These are phyloP conservation scores for Ciconia nigra DNA, from an alignment of 2,797 vertebrate species.

Conservation along the genomic window DNA sequence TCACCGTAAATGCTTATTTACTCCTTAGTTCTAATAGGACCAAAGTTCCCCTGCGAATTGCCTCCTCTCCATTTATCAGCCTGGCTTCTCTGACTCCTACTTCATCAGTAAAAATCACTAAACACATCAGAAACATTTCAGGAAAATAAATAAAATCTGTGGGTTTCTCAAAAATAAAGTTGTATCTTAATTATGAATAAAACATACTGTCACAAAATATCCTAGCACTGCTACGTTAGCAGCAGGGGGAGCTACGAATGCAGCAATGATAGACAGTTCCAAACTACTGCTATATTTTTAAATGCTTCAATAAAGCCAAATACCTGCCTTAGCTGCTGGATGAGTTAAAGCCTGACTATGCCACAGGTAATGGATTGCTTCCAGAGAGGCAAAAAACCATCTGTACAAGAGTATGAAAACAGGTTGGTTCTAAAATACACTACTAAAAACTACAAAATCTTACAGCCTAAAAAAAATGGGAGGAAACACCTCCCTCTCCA, in stretches of 20 bases:
- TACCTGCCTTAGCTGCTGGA: background rate
- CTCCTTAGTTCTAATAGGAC: background rate
- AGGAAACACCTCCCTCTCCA: background rate
- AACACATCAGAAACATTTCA: background rate
- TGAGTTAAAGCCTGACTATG: background rate
- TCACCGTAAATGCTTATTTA: background rate
- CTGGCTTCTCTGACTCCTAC: background rate
- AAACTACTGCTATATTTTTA: background rate
- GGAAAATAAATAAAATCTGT: background rate
- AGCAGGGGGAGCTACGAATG: slow-evolving; percentile 46
- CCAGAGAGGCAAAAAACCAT: background rate
- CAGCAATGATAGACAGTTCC: background rate
- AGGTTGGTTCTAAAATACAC: background rate
- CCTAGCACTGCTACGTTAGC: background rate
- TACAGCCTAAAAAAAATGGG: background rate
- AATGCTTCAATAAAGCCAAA: background rate
- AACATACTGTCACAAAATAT: background rate
- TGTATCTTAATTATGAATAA: background rate
- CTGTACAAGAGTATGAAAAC: background rate
- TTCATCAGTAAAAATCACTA: background rate
- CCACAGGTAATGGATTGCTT: background rate
- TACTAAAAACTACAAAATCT: background rate
- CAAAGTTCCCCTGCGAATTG: background rate
- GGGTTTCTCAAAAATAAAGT: background rate
- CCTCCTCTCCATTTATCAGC: background rate